Evolutionary conservation across 2,797 vertebrate genomes (phyloP), one percentile per base, ranked within the genome.

Genomic region (Pseudochirops corinnae): DNA sequence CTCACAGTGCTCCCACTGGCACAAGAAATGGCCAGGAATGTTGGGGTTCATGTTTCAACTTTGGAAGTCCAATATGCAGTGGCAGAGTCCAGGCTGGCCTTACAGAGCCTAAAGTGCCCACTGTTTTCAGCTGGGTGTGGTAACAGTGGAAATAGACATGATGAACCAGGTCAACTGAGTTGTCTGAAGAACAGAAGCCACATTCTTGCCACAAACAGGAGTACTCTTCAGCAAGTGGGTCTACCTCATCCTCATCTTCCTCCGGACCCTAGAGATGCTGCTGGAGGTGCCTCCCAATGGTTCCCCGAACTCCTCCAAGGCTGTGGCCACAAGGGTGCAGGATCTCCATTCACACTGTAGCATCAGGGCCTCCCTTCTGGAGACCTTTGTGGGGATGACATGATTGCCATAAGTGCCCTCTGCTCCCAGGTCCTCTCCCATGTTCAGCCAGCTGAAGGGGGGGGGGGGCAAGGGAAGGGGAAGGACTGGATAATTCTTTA

Each of bases 101-200:
- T 99, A 99, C 90, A 99, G 99, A 60, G 99, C 99, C 93, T 98
- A 98, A 93, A 99, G 99, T 13, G 99, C 99, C 99, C 99, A 98
- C 98, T 99, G 99, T 97, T 99, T 99, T n/a, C 95, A 99, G 98
- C 98, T 99, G 99, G 29, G 99, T 99, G 98, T 99, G 99, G 98
- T 99, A 99, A 98, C 99, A 99, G 98, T 99, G 99, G 97, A 99
- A 99, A 97, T 99, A 99, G 24, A 99, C 98, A 0, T 99, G 99
- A 93, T 99, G 99, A n/a, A 99, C 95, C 57, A 99, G 96, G 97
- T 99, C 99, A 0, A 98, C 98, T 0, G 99, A 98, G 90, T 98
- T 99, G 91, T 99, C 99, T 13, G 99, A 98, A 1, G 99, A 99
- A 95, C 99, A 99, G 98, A 99, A 99, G 5, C 99, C 99, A 52